Evolutionary conservation across 2,888 invertebrate genomes (phyloP).

Genomic region (Coleophora deauratella): DNA sequence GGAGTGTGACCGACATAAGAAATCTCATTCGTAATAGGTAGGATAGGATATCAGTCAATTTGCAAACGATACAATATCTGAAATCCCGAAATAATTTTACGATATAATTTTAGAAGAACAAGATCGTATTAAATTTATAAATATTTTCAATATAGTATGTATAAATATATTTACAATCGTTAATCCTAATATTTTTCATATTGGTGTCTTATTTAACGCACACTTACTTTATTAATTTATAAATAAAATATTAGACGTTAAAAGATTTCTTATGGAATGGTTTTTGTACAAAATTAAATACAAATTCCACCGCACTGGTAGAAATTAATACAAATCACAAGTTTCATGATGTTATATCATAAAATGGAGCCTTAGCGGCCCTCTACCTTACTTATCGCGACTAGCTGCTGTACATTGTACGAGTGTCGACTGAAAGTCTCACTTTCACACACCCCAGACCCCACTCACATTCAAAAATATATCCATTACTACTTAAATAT

Average conservation of each 20-base stretch:
- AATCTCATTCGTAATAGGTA: conserved; percentile 27
- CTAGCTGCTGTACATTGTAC: conserved; percentile 65
- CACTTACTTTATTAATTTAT: conserved; percentile 54
- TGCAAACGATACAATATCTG: conserved; percentile 48
- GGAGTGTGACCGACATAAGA: conserved; percentile 34
- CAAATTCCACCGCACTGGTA: conserved; percentile 58
- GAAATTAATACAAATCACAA: conserved; percentile 59
- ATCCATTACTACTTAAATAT: conserved; percentile 68
- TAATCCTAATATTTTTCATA: conserved; percentile 63
- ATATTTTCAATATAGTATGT: conserved; percentile 71
- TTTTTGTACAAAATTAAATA: conserved; percentile 72
- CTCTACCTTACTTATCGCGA: conserved; percentile 39
- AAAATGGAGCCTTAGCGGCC: conserved; percentile 24
- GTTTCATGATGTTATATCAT: conserved; percentile 36
- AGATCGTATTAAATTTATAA: conserved; percentile 72
- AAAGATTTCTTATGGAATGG: conserved; percentile 68
- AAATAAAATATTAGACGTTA: conserved; percentile 65
- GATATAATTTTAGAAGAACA: conserved; percentile 68
- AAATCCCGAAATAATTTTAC: conserved; percentile 50
- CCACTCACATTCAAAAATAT: conserved; percentile 65
- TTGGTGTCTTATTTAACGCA: conserved; percentile 73
- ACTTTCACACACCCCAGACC: conserved; percentile 51
- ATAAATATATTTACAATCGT: conserved; percentile 73
- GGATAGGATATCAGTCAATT: conserved; percentile 43
- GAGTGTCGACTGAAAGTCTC: conserved; percentile 57